A percentile compares a stretch with the other conserved stretches of the same genome.
Conservation (phyloP, 2,113 vertebrate species). For the Dendrocopos noguchii region DNA sequence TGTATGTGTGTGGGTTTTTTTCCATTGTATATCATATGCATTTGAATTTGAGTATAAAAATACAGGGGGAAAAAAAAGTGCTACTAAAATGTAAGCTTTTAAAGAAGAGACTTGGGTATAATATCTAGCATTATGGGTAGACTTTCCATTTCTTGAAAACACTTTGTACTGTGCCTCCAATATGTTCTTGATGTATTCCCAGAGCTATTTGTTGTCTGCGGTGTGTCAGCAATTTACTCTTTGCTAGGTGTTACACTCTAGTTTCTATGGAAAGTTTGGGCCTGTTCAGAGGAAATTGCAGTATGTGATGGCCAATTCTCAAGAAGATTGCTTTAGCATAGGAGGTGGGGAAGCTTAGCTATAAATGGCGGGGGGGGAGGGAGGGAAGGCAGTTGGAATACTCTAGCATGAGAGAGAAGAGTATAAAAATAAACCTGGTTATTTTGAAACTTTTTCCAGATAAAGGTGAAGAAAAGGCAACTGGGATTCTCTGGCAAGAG, state of each 20-base stretch:
- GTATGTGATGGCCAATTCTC: neutral
- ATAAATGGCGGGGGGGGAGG: neutral
- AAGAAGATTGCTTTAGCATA: neutral
- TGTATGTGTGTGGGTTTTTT: neutral
- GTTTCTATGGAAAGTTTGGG: neutral
- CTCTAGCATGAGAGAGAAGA: neutral
- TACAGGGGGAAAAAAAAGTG: neutral
- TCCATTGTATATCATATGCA: neutral
- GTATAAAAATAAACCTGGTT: neutral
- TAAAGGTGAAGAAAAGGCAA: neutral
- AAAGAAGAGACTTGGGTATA: neutral
- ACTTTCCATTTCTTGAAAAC: neutral
- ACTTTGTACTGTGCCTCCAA: neutral
- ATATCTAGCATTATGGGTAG: neutral
- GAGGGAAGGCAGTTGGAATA: neutral
- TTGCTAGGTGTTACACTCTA: neutral
- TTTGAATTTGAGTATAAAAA: constrained; percentile 7
- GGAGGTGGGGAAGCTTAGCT: neutral
- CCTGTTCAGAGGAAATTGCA: constrained; percentile 2
- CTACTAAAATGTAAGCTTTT: neutral
- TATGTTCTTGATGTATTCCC: neutral
- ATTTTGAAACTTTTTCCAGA: neutral
- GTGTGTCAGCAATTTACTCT: neutral
- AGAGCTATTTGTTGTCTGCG: neutral
- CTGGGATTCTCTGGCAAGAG: neutral